These are phyloP conservation scores for Butorides virescens DNA, from an alignment of 2,113 vertebrate genomes.

Conservation along the genomic window DNA sequence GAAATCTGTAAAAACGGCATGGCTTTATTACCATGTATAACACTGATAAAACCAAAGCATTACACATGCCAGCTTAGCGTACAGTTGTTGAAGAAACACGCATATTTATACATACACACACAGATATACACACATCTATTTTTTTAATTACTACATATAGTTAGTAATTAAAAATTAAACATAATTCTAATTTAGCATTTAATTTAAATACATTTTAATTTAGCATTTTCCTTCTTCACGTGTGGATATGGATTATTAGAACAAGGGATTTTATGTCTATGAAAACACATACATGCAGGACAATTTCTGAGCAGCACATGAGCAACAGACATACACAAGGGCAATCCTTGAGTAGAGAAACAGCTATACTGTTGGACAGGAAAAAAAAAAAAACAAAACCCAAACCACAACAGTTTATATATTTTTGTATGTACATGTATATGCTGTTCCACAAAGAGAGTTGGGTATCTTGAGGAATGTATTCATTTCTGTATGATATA, in stretches of 20 bases:
- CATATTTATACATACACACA: accelerated
- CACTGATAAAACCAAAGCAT: background rate
- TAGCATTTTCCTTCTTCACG: background rate
- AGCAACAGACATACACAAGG: background rate
- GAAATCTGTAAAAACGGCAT: background rate
- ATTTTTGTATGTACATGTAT: background rate
- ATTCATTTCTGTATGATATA: background rate
- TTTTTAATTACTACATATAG: background rate
- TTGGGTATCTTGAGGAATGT: background rate
- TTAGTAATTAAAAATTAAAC: background rate
- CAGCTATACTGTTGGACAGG: background rate
- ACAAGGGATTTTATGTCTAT: background rate
- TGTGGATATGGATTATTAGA: background rate
- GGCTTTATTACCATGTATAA: background rate
- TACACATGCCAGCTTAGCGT: background rate
- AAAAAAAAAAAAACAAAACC: background rate
- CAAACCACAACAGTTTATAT: background rate
- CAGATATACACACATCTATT: background rate
- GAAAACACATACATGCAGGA: background rate
- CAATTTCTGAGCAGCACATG: background rate
- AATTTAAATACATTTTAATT: background rate
- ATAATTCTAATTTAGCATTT: background rate
- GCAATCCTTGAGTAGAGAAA: background rate
- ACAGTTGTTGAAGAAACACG: background rate
- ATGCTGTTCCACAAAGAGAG: background rate